Evolutionary conservation across 2,888 invertebrate genomes (phyloP), one percentile per base, ranked within the genome.

Genomic region (Scaptodrosophila latifasciaeformis): DNA sequence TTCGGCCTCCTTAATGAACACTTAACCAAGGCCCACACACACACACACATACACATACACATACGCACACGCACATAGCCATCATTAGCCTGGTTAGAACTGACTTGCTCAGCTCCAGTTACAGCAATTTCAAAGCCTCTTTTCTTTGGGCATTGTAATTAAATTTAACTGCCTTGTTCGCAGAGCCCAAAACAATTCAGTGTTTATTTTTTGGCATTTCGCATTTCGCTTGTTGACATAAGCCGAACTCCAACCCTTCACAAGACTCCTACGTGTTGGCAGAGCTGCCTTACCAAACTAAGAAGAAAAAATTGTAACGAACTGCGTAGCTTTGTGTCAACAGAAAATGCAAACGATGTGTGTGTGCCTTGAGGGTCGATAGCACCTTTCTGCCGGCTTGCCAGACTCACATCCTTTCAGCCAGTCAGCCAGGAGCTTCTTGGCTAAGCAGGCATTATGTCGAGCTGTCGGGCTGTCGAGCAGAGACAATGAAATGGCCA

Each of bases 281-380:
- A 5, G 24, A 24, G 24, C 4, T 7, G 24, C 4, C 24, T 24
- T 24, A 24, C 4, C 7, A 13, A 29, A 43, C 44, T 21, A 50
- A 29, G 4, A 48, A 39, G 21, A 57, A 58, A 55, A 56, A 67
- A 71, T 45, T 70, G 67, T 72, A 72, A 76, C 77, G 63, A 72
- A 74, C 67, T 31, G n/a, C 31, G 37, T n/a, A 21, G 40, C 21
- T 70, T 63, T 77, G 72, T 72, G 72, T 72, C 72, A 72, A 72
- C 72, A 72, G 60, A 64, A 77, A 37, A 74, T 76, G 77, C 74
- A 76, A 72, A 77, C 72, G 77, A 72, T 72, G 70, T 72, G 72
- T 72, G 70, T 76, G 70, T 65, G 64, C 50, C n/a, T n/a, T n/a
- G n/a, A n/a, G n/a, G n/a, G n/a, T n/a, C n/a, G n/a, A n/a, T 17